A percentile compares a stretch with the other conserved stretches of the same genome.
Evolutionary conservation across 2,888 invertebrate genomes (phyloP).

Genomic region (Drosophila sordidapex): DNA sequence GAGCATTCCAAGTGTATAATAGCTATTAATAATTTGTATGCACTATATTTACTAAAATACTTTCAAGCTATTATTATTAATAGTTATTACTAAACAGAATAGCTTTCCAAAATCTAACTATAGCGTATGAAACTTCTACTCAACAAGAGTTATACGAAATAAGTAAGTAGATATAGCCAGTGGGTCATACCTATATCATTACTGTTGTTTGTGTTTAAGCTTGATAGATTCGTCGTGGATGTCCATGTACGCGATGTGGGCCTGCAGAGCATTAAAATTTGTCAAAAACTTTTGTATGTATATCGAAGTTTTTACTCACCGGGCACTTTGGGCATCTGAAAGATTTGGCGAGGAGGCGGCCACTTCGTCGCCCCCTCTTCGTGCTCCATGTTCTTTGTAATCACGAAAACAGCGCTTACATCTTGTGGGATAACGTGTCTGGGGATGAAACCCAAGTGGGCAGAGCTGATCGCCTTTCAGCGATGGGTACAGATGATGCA

Average conservation of each 20-base stretch:
- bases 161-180: background rate
- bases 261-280: constrained; percentile 48
- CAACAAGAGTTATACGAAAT: background rate
- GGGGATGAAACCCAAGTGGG: constrained; percentile 96
- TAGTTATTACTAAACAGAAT: background rate
- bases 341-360: constrained; percentile 92
- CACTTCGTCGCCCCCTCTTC: constrained; percentile 89
- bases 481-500: constrained; percentile 85
- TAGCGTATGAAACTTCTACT: background rate
- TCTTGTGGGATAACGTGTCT: constrained; percentile 96
- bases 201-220: constrained; percentile 70
- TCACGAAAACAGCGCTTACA: constrained; percentile 97
- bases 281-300: background rate
- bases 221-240: constrained; percentile 89
- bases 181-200: constrained; percentile 83
- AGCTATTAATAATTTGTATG: background rate
- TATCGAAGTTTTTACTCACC: constrained; percentile 82
- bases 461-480: constrained; percentile 94
- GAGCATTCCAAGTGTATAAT: constrained; percentile 9
- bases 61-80: background rate
- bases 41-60: background rate
- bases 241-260: constrained; percentile 89
- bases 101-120: background rate
- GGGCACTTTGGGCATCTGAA: constrained; percentile 87
- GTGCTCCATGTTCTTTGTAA: constrained; percentile 94